Conservation (phyloP, 1,140 invertebrate species). For the Drosophila santomea region DNA sequence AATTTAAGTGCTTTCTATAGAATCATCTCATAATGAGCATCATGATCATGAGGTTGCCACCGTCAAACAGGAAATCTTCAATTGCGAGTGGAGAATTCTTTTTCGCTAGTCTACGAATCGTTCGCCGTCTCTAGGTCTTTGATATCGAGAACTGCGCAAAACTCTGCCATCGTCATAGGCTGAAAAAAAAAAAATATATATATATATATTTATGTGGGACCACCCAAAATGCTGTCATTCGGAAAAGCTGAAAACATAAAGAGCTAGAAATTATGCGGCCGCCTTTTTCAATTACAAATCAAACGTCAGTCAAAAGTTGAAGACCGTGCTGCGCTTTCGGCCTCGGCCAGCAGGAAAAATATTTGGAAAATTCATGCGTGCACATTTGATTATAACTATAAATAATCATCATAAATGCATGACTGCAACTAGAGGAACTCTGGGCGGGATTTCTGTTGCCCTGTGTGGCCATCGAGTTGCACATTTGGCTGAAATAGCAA, state of each 20-base stretch:
- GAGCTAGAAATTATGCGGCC: slow-evolving; percentile 63
- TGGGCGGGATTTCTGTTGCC: slow-evolving; percentile 17
- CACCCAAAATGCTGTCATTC: slow-evolving; percentile 56
- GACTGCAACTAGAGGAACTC: slow-evolving; percentile 1
- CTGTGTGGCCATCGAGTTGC: slow-evolving; percentile 37
- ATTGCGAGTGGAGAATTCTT: slow-evolving; percentile 38
- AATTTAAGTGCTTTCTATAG: slow-evolving; percentile 65
- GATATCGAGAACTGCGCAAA: slow-evolving; percentile 66
- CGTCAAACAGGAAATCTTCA: slow-evolving; percentile 69
- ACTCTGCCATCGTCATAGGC: slow-evolving; percentile 27
- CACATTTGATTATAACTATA: slow-evolving; percentile 30
- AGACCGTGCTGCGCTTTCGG: slow-evolving; percentile 31
- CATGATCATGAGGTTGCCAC: slow-evolving; percentile 44
- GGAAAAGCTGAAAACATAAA: slow-evolving; percentile 44
- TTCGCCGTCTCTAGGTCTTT: slow-evolving; percentile 55
- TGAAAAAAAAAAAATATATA: slow-evolving; percentile 2
- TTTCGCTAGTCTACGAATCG: slow-evolving; percentile 7
- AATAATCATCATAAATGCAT: slow-evolving; percentile 53
- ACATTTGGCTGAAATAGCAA: slow-evolving; percentile 46
- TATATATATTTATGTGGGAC: slow-evolving; percentile 28
- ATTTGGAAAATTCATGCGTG: slow-evolving; percentile 56
- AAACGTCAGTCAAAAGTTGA: slow-evolving; percentile 69
- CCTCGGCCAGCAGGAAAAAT: slow-evolving; percentile 50
- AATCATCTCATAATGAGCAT: slow-evolving; percentile 49
- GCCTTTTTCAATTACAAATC: slow-evolving; percentile 71